Evolutionary conservation across 2,888 invertebrate species (phyloP), one percentile per base, ranked within the genome.

Genomic region (Junonia oenone): DNA sequence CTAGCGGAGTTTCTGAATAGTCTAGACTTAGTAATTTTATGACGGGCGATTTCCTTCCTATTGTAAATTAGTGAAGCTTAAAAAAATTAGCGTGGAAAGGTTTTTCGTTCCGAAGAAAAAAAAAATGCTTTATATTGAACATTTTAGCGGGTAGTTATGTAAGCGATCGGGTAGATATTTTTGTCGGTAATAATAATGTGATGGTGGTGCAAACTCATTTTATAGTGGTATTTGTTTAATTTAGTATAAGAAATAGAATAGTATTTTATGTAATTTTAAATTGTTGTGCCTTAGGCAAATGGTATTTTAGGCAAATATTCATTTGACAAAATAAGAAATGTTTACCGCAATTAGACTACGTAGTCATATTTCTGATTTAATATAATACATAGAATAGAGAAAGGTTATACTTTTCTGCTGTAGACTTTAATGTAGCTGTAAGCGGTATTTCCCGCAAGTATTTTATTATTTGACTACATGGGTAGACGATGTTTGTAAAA

Each of bases 201-300:
- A 84, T 87, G 90, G 90, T 90, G 90, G 90, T 90, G 90, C 90
- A 89, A 90, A 85, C 87, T 89, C 86, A 79, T 73, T 67, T 63
- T 69, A 68, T 83, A 80, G 79, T 69, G 73, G 74, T 76, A 75
- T 76, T 77, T 73, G 50, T 58, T 63, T 67, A 74, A 71, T 78
- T 78, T 72, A 78, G 72, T 86, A 86, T 88, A 84, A 86, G 83
- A 75, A 58, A 70, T 78, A 75, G 77, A 69, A 74, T 77, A 77
- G 76, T 59, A 63, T 63, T 68, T 68, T 71, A 64, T 74, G 73
- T 76, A 68, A 68, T 71, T 61, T 65, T 66, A 67, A 62, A 66
- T 65, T 70, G 73, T 72, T 76, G 73, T 78, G 82, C 83, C 68
- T 77, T 85, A 85, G 84, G 81, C 82, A 75, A 67, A 56, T 47